These are phyloP conservation scores for Chelonia mydas DNA, from an alignment of 2,797 vertebrate genomes.

Conservation along the genomic window DNA sequence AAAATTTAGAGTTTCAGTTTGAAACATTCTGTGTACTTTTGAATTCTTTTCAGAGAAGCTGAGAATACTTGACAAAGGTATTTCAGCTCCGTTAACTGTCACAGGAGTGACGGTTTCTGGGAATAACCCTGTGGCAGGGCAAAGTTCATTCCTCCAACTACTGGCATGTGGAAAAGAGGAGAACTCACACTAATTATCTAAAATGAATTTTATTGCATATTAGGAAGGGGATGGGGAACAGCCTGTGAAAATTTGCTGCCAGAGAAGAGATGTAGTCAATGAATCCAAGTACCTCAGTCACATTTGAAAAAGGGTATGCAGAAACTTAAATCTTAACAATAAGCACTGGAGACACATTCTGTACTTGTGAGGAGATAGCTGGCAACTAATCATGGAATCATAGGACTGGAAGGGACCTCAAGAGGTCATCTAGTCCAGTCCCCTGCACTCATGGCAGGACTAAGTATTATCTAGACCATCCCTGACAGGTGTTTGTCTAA, in stretches of 20 bases:
- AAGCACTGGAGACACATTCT: background rate
- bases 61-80: background rate
- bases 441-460: too few relatives aligned
- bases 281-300: background rate
- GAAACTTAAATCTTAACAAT: background rate
- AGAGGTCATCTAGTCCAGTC: too few relatives aligned
- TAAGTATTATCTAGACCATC: too few relatives aligned
- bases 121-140: background rate
- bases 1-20: background rate
- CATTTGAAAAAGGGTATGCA: background rate
- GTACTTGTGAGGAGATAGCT: background rate
- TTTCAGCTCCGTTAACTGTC: background rate
- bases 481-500: too few relatives aligned
- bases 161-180: background rate
- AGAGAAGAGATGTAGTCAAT: background rate
- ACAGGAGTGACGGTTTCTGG: background rate
- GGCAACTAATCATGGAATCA: background rate
- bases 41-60: background rate
- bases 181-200: background rate
- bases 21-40: background rate
- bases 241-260: background rate
- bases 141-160: background rate
- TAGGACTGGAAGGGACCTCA: too few relatives aligned
- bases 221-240: background rate
- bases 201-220: background rate